Conservation (phyloP, 2,888 invertebrate species). For the Lumbricus terrestris region DNA sequence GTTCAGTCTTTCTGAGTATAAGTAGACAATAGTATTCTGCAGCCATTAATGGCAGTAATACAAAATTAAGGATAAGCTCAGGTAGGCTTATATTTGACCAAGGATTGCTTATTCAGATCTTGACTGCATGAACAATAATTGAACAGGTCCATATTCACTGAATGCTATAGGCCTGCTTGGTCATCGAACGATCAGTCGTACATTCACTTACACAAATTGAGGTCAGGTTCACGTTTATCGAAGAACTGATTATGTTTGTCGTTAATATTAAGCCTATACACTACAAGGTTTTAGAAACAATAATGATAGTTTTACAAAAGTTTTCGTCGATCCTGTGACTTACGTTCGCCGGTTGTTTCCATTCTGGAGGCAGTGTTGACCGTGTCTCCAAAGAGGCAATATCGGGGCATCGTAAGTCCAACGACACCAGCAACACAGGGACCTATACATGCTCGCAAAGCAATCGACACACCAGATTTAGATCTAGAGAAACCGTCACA, state of each 20-base stretch:
- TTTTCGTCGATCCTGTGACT: not conserved
- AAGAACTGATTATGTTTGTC: not conserved
- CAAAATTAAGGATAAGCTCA: too few species aligned
- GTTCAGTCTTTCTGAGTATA: too few species aligned
- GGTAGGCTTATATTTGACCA: too few species aligned
- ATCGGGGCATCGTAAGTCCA: conserved; percentile 6
- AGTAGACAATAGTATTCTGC: too few species aligned
- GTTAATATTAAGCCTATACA: not conserved
- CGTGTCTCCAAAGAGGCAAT: conserved; percentile 3
- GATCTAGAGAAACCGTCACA: not conserved
- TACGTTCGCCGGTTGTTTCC: conserved; percentile 5
- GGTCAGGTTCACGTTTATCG: not conserved
- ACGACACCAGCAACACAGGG: not conserved
- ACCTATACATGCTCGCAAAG: not conserved
- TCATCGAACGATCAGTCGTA: too few species aligned
- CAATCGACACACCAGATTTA: not conserved
- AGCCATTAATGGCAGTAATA: too few species aligned
- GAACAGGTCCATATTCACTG: too few species aligned
- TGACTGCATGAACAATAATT: too few species aligned
- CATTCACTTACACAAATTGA: not conserved
- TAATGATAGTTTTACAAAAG: too few species aligned
- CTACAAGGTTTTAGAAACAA: not conserved
- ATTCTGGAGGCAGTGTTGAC: conserved; percentile 10
- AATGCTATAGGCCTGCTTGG: not conserved
- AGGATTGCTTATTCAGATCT: too few species aligned